These are phyloP conservation scores for Drosophila parthenogenetica DNA, from an alignment of 2,888 invertebrate genomes.

Conservation along the genomic window DNA sequence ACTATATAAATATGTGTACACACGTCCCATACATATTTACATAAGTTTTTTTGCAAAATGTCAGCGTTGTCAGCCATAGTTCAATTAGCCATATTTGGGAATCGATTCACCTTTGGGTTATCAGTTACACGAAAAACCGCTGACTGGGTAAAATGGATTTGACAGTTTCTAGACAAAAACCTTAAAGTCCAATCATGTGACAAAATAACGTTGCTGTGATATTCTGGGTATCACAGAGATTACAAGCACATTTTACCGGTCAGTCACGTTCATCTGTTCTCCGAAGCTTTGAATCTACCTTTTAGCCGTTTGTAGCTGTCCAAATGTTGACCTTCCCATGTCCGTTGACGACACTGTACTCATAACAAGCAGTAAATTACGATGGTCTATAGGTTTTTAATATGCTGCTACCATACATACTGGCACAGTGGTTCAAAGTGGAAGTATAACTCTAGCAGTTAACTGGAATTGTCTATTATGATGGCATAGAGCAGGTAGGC, in stretches of 20 bases:
- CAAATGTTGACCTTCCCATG: conserved; percentile 52
- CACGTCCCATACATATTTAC: not conserved
- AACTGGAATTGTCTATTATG: not conserved
- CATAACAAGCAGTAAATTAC: conserved; percentile 49
- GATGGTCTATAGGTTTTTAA: conserved; percentile 37
- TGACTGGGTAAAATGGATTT: conserved; percentile 28
- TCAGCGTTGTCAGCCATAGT: conserved; percentile 11
- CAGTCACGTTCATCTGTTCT: conserved; percentile 36
- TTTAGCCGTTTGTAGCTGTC: not conserved
- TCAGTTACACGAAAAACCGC: conserved; percentile 34
- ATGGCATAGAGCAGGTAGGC: conserved; percentile 3
- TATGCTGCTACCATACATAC: conserved; percentile 29
- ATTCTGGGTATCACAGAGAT: conserved; percentile 23
- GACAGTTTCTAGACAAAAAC: not conserved
- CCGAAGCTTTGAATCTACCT: conserved; percentile 3
- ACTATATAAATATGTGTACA: conserved; percentile 6
- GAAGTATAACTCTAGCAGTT: not conserved
- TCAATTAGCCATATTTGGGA: conserved; percentile 22
- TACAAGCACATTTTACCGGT: conserved; percentile 28
- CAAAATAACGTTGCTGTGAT: conserved; percentile 4
- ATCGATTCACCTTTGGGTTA: conserved; percentile 44
- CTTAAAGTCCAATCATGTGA: not conserved
- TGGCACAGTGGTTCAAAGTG: conserved; percentile 7
- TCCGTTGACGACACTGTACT: conserved; percentile 39
- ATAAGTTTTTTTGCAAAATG: conserved; percentile 11